Conservation (phyloP, 2,113 vertebrate genomes). For the Sitta europaea region DNA sequence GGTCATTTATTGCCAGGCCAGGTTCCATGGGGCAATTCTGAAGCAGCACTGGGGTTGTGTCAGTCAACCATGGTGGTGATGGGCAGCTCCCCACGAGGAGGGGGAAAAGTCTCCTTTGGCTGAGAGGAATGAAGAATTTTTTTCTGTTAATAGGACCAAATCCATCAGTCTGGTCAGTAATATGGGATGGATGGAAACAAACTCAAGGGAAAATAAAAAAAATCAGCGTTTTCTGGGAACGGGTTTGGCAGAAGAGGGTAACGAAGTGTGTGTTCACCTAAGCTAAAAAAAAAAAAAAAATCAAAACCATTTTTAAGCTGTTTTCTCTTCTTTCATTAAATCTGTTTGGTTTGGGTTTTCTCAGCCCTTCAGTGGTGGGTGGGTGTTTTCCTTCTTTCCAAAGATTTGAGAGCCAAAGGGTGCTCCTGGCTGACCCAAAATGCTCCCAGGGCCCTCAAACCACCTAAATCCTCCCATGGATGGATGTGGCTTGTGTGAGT, state of each 20-base stretch:
- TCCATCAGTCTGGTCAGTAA: background rate
- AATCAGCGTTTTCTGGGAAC: background rate
- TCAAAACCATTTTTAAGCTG: background rate
- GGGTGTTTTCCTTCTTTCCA: background rate
- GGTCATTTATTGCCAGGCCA: background rate
- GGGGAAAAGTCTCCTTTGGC: background rate
- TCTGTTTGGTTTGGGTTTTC: background rate
- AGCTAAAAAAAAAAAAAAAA: background rate
- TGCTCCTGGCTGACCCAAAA: background rate
- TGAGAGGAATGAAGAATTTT: background rate
- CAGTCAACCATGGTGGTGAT: fast-evolving
- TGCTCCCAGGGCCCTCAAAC: background rate
- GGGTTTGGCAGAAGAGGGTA: background rate
- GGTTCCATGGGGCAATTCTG: background rate
- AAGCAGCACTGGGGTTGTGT: background rate
- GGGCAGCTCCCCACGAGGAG: fast-evolving
- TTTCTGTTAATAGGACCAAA: conserved; percentile 7
- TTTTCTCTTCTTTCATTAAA: background rate
- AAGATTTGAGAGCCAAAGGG: background rate
- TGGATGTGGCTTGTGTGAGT: background rate
- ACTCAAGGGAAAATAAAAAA: background rate
- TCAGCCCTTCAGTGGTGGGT: background rate
- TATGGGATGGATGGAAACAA: background rate
- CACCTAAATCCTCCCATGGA: background rate
- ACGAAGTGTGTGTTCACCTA: background rate